These are phyloP conservation scores for Numenius arquata DNA, from an alignment of 2,113 vertebrate genomes.

Conservation along the genomic window DNA sequence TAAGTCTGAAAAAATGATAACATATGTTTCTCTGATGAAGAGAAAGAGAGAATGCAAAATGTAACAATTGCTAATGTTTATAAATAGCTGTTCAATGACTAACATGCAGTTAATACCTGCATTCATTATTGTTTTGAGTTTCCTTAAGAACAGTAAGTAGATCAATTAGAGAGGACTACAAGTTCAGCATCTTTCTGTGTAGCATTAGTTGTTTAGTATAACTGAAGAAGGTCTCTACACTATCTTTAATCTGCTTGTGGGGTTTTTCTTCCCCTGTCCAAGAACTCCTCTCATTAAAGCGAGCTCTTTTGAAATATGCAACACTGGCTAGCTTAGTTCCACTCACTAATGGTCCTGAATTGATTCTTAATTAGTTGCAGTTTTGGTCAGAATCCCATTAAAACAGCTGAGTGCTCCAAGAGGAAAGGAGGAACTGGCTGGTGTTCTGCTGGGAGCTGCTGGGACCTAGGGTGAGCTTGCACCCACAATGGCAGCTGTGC, in stretches of 20 bases:
- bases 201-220: constrained; percentile 88
- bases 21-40: constrained; percentile 63
- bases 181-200: constrained; percentile 97
- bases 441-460: constrained; percentile 11
- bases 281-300: constrained; percentile 88
- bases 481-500: constrained; percentile 35
- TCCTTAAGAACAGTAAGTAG: constrained; percentile 88
- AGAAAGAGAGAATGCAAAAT: constrained; percentile 20
- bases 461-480: constrained; percentile 26
- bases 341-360: constrained; percentile 94
- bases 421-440: constrained; percentile 17
- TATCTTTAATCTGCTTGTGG: constrained; percentile 88
- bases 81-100: constrained; percentile 90
- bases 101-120: constrained; percentile 87
- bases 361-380: constrained; percentile 99
- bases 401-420: constrained; percentile 71
- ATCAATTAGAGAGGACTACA: constrained; percentile 95
- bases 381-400: constrained; percentile 91
- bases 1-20: constrained; percentile 54
- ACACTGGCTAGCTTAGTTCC: constrained; percentile 84
- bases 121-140: constrained; percentile 80
- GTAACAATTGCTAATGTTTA: constrained; percentile 75
- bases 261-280: constrained; percentile 64
- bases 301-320: constrained; percentile 90
- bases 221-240: constrained; percentile 83